These are phyloP conservation scores for Kradibia gibbosae DNA, from an alignment of 1,140 invertebrate species.

Conservation along the genomic window DNA sequence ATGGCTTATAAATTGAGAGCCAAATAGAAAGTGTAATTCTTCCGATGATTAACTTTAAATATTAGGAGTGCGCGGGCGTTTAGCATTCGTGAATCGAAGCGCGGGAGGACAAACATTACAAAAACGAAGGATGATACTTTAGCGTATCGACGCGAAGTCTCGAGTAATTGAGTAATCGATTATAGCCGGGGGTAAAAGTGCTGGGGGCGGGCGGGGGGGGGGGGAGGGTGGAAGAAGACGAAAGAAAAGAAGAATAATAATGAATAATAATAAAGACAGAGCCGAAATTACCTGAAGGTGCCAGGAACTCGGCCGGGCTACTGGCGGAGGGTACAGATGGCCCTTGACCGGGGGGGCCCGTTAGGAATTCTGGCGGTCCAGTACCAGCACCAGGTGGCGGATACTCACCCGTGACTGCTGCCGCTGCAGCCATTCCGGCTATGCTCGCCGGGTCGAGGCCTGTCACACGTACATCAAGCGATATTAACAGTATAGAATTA, in stretches of 20 bases:
- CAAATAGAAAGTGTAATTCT: too few species aligned
- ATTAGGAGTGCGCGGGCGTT: too few species aligned
- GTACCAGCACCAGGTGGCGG: constrained; percentile 77
- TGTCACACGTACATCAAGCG: constrained; percentile 30
- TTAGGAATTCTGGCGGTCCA: constrained; percentile 75
- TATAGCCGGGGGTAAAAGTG: too few species aligned
- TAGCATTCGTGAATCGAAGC: too few species aligned
- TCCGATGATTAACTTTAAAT: too few species aligned
- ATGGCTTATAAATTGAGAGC: too few species aligned
- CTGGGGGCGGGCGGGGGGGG: background rate
- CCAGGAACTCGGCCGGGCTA: constrained; percentile 71
- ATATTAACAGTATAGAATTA: background rate
- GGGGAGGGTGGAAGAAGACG: background rate
- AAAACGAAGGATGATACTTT: too few species aligned
- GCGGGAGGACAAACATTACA: too few species aligned
- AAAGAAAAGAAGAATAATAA: constrained; percentile 5
- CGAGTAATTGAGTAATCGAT: too few species aligned
- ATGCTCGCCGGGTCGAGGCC: constrained; percentile 79
- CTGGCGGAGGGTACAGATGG: constrained; percentile 73
- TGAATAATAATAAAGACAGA: too few species aligned
- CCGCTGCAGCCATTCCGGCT: constrained; percentile 79
- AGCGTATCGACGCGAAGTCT: too few species aligned
- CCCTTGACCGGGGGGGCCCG: constrained; percentile 75
- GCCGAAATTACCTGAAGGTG: constrained; percentile 72
- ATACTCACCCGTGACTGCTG: constrained; percentile 77